Evolutionary conservation across 2,888 invertebrate genomes (phyloP).

Genomic region (Caenorhabditis uteleia): DNA sequence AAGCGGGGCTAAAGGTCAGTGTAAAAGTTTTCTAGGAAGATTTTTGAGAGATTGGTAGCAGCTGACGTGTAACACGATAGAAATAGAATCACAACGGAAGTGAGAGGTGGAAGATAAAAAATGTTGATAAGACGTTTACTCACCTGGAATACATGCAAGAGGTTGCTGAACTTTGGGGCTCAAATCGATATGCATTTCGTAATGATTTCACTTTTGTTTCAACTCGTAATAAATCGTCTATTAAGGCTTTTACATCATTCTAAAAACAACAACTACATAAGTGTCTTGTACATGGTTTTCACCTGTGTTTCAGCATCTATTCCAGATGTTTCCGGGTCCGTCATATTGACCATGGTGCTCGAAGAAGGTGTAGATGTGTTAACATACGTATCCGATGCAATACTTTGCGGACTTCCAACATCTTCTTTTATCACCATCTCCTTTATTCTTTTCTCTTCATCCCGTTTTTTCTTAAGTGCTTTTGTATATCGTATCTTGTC

Average conservation of each 20-base stretch:
- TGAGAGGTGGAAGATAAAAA: background rate
- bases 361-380: constrained; percentile 57
- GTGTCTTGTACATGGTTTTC: no score
- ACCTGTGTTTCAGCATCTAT: constrained; percentile 32
- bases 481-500: constrained; percentile 62
- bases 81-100: background rate
- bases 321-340: background rate
- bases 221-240: constrained; percentile 38
- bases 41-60: no score
- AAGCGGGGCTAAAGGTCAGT: no score
- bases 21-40: no score
- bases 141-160: constrained; percentile 54
- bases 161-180: constrained; percentile 48
- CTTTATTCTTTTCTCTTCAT: constrained; percentile 42
- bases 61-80: no score
- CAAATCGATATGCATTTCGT: constrained; percentile 47
- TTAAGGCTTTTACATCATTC: constrained; percentile 41
- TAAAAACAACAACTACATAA: constrained; percentile 4
- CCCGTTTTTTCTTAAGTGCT: constrained; percentile 52
- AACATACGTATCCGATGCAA: constrained; percentile 46
- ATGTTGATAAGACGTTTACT: background rate
- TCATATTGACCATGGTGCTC: constrained; percentile 42
- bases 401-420: constrained; percentile 45
- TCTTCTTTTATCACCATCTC: constrained; percentile 44
- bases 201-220: constrained; percentile 49